These are phyloP conservation scores for Plectropomus leopardus DNA, from an alignment of 2,113 vertebrate species.

Conservation along the genomic window DNA sequence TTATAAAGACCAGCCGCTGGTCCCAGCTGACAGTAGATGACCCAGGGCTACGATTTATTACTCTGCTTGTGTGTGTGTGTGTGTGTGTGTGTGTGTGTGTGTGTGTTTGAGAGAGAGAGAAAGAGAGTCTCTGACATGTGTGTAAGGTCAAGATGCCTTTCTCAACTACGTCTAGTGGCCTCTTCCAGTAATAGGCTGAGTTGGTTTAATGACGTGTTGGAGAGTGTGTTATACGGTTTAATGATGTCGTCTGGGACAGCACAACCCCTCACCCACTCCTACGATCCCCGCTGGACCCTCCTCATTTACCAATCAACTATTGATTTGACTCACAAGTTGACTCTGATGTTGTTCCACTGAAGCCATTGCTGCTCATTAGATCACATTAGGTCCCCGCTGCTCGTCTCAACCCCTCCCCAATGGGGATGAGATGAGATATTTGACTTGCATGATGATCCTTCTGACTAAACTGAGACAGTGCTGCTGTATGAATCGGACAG, in stretches of 20 bases:
- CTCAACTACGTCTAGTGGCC: conserved; percentile 60
- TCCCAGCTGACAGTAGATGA: conserved; percentile 55
- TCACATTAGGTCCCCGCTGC: not conserved
- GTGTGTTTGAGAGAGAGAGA: not conserved
- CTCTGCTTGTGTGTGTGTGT: conserved; percentile 13
- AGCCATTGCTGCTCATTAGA: not conserved
- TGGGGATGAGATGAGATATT: conserved; percentile 3
- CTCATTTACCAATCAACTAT: conserved; percentile 62
- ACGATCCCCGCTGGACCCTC: not conserved
- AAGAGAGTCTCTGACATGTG: not conserved
- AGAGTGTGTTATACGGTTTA: conserved; percentile 62
- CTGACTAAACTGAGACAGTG: conserved; percentile 18
- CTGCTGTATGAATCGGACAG: conserved; percentile 50
- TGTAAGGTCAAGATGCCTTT: conserved; percentile 63
- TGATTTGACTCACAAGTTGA: conserved; percentile 42
- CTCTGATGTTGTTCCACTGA: conserved; percentile 9
- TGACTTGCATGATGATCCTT: not conserved
- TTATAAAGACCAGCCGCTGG: conserved; percentile 47
- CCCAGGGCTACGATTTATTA: conserved; percentile 61
- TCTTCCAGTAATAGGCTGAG: conserved; percentile 63
- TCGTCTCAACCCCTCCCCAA: too few species aligned
- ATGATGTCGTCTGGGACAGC: conserved; percentile 71
- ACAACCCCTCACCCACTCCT: conserved; percentile 34
- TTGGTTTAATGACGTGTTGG: conserved; percentile 69
- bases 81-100: not conserved